phyloP scores from a whole-genome alignment of 2,113 vertebrate genomes.

The Trogon melanurus region DNA sequence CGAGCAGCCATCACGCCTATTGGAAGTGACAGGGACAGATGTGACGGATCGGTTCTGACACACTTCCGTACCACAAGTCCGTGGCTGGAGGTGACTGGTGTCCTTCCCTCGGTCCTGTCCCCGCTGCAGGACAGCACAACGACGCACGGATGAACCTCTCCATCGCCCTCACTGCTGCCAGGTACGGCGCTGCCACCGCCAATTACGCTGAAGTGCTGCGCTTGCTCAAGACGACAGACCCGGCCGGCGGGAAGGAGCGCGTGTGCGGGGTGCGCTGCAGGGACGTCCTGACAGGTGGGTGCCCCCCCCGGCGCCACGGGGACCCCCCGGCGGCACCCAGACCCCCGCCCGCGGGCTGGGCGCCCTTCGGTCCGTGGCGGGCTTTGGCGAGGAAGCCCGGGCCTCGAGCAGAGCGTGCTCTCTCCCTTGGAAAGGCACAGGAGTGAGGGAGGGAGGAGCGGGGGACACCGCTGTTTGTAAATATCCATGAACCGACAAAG shows the following conservation, averaged over 20 bases:
- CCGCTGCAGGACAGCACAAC: constrained; percentile 94
- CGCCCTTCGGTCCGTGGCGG: not conserved
- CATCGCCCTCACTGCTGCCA: constrained; percentile 93
- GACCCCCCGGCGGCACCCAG: too few relatives aligned
- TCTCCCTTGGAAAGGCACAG: not conserved
- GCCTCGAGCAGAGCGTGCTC: not conserved
- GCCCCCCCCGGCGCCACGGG: not conserved
- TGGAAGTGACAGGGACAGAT: constrained; percentile 90
- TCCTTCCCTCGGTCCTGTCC: constrained; percentile 82
- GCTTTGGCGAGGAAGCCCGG: not conserved
- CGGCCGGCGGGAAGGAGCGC: constrained; percentile 69
- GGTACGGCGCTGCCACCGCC: constrained; percentile 93
- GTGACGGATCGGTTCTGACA: constrained; percentile 96
- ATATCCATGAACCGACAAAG: not conserved
- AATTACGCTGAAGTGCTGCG: constrained; percentile 91
- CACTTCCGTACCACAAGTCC: constrained; percentile 85
- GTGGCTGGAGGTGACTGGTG: constrained; percentile 92
- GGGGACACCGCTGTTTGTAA: not conserved
- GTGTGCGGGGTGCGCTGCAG: constrained; percentile 81
- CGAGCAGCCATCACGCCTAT: constrained; percentile 82
- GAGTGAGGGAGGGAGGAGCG: not conserved
- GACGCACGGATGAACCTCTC: constrained; percentile 94
- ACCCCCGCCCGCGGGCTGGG: too few relatives aligned
- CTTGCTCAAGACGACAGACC: constrained; percentile 85
- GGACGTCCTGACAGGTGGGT: constrained; percentile 87